Evolutionary conservation across 2,797 vertebrate species (phyloP).

Genomic region (Anguilla megastoma): DNA sequence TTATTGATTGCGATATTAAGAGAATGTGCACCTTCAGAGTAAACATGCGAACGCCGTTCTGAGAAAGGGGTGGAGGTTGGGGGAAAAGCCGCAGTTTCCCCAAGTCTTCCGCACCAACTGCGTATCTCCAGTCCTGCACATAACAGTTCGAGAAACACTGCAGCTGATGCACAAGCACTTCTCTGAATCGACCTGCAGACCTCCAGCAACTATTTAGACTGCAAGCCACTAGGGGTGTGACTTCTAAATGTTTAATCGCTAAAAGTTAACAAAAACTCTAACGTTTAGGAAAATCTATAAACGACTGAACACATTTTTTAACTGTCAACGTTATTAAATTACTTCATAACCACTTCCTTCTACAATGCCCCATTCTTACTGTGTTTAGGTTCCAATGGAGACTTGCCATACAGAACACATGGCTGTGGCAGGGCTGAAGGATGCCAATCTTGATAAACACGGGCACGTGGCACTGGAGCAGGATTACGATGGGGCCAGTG

Average conservation of each 20-base stretch:
- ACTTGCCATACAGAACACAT: not conserved
- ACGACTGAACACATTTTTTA: no score
- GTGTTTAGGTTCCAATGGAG: not conserved
- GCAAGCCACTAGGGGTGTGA: no score
- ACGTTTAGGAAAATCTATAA: no score
- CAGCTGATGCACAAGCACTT: not conserved
- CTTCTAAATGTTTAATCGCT: no score
- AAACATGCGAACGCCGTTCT: conserved; percentile 21
- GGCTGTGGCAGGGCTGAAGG: not conserved
- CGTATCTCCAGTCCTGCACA: not conserved
- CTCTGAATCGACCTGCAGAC: not conserved
- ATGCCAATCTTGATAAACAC: conserved; percentile 55
- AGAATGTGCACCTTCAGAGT: conserved; percentile 22
- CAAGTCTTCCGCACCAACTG: not conserved
- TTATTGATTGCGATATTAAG: conserved; percentile 20
- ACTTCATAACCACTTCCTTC: no score
- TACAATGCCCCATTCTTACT: not conserved
- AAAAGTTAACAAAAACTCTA: no score
- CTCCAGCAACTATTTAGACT: not conserved
- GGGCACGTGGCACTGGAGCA: conserved; percentile 54
- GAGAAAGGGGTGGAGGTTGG: not conserved
- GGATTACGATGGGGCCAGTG: conserved; percentile 67
- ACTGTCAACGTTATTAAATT: no score
- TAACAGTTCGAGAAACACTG: not conserved
- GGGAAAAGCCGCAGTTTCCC: not conserved